Base-by-base conservation (phyloP, 2,888 invertebrate species). In the Meiosimyza decipiens region DNA sequence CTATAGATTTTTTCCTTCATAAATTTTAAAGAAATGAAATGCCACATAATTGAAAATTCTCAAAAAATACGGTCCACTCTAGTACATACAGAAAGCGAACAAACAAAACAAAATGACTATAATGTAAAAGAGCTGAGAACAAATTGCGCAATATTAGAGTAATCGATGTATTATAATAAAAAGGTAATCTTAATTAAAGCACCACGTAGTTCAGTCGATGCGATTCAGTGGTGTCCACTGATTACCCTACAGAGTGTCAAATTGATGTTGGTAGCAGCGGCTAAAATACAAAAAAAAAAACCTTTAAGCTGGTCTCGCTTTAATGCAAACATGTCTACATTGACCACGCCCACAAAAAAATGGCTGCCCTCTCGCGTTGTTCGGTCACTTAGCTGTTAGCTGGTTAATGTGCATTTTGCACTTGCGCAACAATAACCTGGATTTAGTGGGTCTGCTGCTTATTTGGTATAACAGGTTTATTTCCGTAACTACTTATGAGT, bases 121-220 rank as follows among this genome's bases (percentile, higher is more conserved):
- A 57, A 49, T 33, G 40, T 67, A 59, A 52, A 65, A 59, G 22
- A 64, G 71, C 64, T 71, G 16, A 73, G 74, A 76, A 77, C 76
- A 75, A 77, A 76, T 76, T 77, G 76, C 77, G 75, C 78, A 76
- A 78, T 78, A 79, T 78, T 79, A 77, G 77, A 73, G 73, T 78
- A 79, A 77, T 78, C 75, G 73, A 77, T 76, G 75, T 73, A 75
- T 73, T 74, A 71, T 76, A 77, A 75, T 77, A 74, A 72, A 7
- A 73, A 69, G 74, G 76, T 72, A 72, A 77, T 78, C 76, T 76
- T 71, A 59, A 72, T 70, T 69, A n/a, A 13, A 13, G 51, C 64
- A 64, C 40, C 40, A 40, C 40, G 6, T 40, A 40, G 40, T 40
- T 40, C 40, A 40, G 40, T 40, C 40, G 9, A 40, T 40, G 40